Evolutionary conservation across 2,113 vertebrate species (phyloP).

Genomic region (Alces alces): DNA sequence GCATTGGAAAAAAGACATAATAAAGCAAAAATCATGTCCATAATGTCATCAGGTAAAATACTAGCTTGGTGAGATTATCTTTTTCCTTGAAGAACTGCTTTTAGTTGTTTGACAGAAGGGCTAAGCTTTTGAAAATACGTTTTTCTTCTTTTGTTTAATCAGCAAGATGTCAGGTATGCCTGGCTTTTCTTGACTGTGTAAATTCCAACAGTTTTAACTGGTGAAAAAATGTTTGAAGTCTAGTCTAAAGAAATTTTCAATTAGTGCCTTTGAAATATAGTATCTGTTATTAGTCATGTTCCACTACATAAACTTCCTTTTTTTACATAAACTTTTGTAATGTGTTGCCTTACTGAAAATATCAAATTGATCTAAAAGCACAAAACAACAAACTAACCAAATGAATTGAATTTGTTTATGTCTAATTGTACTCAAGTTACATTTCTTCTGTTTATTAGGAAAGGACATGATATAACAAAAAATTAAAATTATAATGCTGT

Average conservation of each 20-base stretch:
- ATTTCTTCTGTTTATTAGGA: background rate
- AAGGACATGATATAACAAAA: background rate
- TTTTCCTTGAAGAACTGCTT: background rate
- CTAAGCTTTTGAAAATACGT: background rate
- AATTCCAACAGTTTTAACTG: background rate
- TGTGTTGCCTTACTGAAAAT: background rate
- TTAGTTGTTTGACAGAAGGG: background rate
- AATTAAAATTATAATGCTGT: background rate
- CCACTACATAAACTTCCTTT: background rate
- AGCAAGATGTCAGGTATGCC: background rate
- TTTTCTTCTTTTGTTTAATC: slow-evolving; percentile 21
- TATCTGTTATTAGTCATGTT: slow-evolving; percentile 16
- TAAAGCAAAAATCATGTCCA: background rate
- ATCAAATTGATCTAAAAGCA: slow-evolving; percentile 20
- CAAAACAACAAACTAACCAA: background rate
- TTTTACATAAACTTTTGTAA: background rate
- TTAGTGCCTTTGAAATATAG: slow-evolving; percentile 10
- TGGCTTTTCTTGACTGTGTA: background rate
- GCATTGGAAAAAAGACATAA: background rate
- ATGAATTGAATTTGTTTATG: background rate
- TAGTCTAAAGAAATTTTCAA: background rate
- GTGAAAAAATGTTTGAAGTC: background rate
- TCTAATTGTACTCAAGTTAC: background rate
- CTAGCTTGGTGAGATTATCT: background rate
- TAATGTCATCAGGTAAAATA: background rate